Conservation (phyloP, 2,888 invertebrate genomes). For the Ceratothoa steindachneri region DNA sequence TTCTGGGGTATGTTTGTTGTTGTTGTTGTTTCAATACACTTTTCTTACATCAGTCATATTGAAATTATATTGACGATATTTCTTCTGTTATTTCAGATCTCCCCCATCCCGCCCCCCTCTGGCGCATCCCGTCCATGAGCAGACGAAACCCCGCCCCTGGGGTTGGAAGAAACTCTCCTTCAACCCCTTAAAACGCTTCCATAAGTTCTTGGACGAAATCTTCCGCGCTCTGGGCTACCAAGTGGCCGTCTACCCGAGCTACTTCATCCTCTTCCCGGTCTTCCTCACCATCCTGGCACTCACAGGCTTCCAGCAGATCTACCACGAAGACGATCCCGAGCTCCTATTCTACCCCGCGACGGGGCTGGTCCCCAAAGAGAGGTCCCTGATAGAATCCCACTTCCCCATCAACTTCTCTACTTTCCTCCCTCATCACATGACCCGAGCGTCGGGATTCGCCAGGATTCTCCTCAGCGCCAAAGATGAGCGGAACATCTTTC, state of each 20-base stretch:
- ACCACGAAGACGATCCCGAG: conserved; percentile 87
- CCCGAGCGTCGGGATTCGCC: conserved; percentile 75
- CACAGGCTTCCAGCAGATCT: conserved; percentile 78
- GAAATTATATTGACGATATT: too few relatives aligned
- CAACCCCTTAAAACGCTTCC: conserved; percentile 10
- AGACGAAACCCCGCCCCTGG: background rate
- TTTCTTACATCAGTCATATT: too few relatives aligned
- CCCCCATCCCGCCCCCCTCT: background rate
- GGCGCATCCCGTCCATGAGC: background rate
- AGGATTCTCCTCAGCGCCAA: conserved; percentile 75
- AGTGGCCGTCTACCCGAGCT: conserved; percentile 77
- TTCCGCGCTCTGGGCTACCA: conserved; percentile 75
- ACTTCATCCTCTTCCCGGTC: conserved; percentile 82
- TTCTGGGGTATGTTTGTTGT: too few relatives aligned
- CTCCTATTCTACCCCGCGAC: conserved; percentile 83
- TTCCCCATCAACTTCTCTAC: conserved; percentile 85
- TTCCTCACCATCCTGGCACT: conserved; percentile 73
- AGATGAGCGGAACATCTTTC: conserved; percentile 69
- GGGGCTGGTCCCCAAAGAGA: conserved; percentile 67
- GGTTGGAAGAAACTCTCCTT: background rate
- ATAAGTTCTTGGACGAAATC: conserved; percentile 6
- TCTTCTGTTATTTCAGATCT: too few relatives aligned
- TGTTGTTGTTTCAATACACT: too few relatives aligned
- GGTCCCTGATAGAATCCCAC: conserved; percentile 71
- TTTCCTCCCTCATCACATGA: conserved; percentile 81